These are phyloP conservation scores for Ernsta delagoae DNA, from an alignment of 2,888 invertebrate species.

Conservation along the genomic window DNA sequence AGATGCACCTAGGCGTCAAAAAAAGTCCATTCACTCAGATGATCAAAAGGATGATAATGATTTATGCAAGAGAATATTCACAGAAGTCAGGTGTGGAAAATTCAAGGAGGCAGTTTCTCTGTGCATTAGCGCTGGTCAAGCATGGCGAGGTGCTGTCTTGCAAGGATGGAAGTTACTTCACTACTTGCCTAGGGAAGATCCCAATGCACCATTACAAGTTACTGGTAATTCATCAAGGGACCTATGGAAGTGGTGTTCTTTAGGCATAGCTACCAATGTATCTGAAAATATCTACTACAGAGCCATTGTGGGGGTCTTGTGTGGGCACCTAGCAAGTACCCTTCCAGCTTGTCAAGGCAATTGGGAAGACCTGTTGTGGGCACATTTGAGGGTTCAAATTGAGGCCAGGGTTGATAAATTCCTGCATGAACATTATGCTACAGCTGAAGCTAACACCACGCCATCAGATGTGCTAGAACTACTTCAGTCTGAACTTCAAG, in stretches of 20 bases:
- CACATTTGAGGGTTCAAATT: conserved; percentile 91
- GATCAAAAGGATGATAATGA: conserved; percentile 91
- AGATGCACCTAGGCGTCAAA: conserved; percentile 93
- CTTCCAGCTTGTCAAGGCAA: conserved; percentile 89
- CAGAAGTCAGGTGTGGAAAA: conserved; percentile 93
- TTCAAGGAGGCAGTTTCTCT: conserved; percentile 93
- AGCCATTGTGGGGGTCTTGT: conserved; percentile 91
- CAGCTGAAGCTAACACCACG: conserved; percentile 74
- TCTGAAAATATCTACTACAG: conserved; percentile 83
- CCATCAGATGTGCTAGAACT: conserved; percentile 71
- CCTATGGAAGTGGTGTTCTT: conserved; percentile 91
- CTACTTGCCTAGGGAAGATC: conserved; percentile 90
- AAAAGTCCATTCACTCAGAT: conserved; percentile 91
- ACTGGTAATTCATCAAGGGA: conserved; percentile 94
- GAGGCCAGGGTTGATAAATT: conserved; percentile 92
- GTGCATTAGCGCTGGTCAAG: conserved; percentile 94
- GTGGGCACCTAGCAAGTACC: conserved; percentile 93
- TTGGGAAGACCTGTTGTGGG: conserved; percentile 97
- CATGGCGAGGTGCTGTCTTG: conserved; percentile 95
- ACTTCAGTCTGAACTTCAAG: conserved; percentile 66
- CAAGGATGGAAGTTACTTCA: conserved; percentile 96
- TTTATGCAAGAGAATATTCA: conserved; percentile 86
- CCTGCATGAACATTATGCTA: conserved; percentile 75
- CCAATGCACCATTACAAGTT: conserved; percentile 81
- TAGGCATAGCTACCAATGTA: conserved; percentile 85